Conservation (phyloP, 2,888 invertebrate species). For the Luperina testacea region DNA sequence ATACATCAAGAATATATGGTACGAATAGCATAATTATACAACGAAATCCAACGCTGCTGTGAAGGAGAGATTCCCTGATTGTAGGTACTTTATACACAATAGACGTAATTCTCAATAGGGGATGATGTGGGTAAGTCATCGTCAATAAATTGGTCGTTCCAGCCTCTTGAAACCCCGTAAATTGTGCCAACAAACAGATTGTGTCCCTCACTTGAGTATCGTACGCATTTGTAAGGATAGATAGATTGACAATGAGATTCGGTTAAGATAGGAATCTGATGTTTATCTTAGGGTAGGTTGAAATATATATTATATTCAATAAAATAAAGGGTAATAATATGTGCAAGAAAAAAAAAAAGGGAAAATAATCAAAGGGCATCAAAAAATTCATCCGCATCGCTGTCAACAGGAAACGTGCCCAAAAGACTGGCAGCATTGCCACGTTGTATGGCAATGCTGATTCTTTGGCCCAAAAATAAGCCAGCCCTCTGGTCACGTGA, state of each 20-base stretch:
- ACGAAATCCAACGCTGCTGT: background rate
- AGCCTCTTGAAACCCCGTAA: conserved; percentile 23
- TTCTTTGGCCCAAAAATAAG: too few relatives aligned
- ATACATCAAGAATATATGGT: too few relatives aligned
- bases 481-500: too few relatives aligned
- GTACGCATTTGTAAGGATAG: conserved; percentile 2
- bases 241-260: conserved; percentile 7
- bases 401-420: too few relatives aligned
- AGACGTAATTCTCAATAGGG: conserved; percentile 35
- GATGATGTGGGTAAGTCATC: conserved; percentile 16
- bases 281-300: background rate
- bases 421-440: too few relatives aligned
- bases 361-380: too few relatives aligned
- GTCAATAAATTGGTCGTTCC: conserved; percentile 37
- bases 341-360: too few relatives aligned
- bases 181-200: conserved; percentile 37
- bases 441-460: too few relatives aligned
- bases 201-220: background rate
- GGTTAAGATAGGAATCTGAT: background rate
- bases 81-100: conserved; percentile 31
- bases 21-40: background rate
- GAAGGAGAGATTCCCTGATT: background rate
- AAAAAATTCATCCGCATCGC: too few relatives aligned
- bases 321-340: too few relatives aligned
- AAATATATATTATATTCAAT: too few relatives aligned